Conservation (phyloP, 2,797 vertebrate species). For the Odontamblyopus rebecca region DNA sequence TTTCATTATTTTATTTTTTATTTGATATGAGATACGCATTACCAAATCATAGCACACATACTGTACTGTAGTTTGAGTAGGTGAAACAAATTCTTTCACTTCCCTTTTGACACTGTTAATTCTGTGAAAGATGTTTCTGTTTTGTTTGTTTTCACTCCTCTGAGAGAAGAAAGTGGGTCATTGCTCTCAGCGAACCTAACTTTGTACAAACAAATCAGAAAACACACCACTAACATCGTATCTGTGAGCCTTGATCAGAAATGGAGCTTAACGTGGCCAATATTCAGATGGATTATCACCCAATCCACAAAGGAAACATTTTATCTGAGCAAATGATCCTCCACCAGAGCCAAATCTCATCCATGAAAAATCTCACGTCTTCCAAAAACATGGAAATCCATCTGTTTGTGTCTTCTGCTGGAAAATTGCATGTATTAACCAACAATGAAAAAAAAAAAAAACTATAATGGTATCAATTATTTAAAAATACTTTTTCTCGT, state of each 20-base stretch:
- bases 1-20: too few species aligned
- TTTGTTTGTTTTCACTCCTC: conserved; percentile 41
- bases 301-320: conserved; percentile 68
- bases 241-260: conserved; percentile 46
- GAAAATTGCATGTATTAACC: conserved; percentile 11
- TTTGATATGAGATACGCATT: neutral
- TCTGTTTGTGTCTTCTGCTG: conserved; percentile 16
- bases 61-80: neutral
- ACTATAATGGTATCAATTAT: neutral
- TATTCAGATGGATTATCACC: conserved; percentile 58
- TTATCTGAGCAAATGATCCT: conserved; percentile 64
- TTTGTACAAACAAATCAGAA: conserved; percentile 43
- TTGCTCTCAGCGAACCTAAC: conserved; percentile 35
- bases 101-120: neutral
- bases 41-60: neutral
- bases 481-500: neutral
- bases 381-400: conserved; percentile 28
- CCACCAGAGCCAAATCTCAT: conserved; percentile 52
- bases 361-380: conserved; percentile 39
- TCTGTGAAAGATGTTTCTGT: conserved; percentile 20
- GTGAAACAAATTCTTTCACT: neutral
- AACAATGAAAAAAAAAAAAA: neutral
- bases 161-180: conserved; percentile 61
- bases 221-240: conserved; percentile 31
- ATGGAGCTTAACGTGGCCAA: conserved; percentile 58